Conservation (phyloP, 2,797 vertebrate species). For the Cetoscarus ocellatus region DNA sequence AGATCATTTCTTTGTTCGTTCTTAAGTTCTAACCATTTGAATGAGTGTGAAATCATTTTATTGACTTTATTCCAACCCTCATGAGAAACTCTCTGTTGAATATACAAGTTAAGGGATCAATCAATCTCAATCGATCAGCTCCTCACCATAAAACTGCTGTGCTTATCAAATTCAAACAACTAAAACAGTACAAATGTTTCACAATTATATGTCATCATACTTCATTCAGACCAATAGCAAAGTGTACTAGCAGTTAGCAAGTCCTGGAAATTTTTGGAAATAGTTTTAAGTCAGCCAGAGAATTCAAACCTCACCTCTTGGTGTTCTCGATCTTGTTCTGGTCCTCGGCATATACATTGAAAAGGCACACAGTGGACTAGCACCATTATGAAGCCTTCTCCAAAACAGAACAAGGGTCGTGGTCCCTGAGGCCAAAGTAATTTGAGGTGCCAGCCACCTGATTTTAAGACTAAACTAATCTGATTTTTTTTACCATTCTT, state of each 20-base stretch:
- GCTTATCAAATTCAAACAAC: conserved; percentile 59
- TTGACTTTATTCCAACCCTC: conserved; percentile 29
- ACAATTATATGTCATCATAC: conserved; percentile 54
- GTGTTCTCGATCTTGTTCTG: conserved; percentile 74
- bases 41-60: conserved; percentile 21
- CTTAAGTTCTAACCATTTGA: conserved; percentile 18
- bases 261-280: conserved; percentile 33
- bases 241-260: conserved; percentile 29
- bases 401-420: conserved; percentile 29
- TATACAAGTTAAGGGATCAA: conserved; percentile 17
- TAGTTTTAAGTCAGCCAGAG: conserved; percentile 18
- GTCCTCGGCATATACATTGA: conserved; percentile 85
- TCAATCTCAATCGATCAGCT: too few species aligned
- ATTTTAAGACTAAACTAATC: conserved; percentile 43
- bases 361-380: conserved; percentile 86
- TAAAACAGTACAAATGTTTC: conserved; percentile 35
- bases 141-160: background rate
- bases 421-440: conserved; percentile 21
- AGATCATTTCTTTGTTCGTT: conserved; percentile 5
- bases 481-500: conserved; percentile 33
- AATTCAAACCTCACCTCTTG: conserved; percentile 84
- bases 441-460: conserved; percentile 18
- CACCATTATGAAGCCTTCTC: conserved; percentile 78
- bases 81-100: conserved; percentile 38
- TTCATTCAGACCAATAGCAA: background rate